Evolutionary conservation across 1,140 invertebrate genomes (phyloP), one percentile per base, ranked within the genome.

Genomic region (Berghia stephanieae): DNA sequence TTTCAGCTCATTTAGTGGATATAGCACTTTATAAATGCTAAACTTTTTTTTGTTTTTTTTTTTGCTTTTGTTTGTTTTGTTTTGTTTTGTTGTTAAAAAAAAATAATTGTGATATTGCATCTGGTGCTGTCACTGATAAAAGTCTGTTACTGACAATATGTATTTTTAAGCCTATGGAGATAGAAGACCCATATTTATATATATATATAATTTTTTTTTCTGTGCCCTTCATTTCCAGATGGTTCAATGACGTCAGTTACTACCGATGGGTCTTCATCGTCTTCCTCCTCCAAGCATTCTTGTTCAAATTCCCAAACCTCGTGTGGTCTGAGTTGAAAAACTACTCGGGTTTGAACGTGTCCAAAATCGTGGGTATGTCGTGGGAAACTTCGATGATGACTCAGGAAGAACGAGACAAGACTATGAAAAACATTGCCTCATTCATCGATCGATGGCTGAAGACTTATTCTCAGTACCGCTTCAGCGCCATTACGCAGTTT

Each of bases 221-320:
- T 27, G 10, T 68, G 5, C 10, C 43, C 6, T 68, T 68, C 43
- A 46, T n/a, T 75, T 40, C 5, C 42, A 75, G 73, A 34, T 75
- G 73, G 73, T 75, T 34, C 40, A 75, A 75, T 75, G 73, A 75
- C 42, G n/a, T 75, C 10, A 27, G 73, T 43, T 75, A 36, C 73
- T 90, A 91, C 83, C 90, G 91, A 82, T 91, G 90, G 90, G 90
- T 91, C 31, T 90, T 90, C 1, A 87, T 90, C 46, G 86, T 90
- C 60, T 82, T 90, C n/a, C 78, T 90, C 2, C 77, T 90, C 16
- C 87, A 89, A 82, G 89, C 89, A 1, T 81, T 88, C 21, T 81
- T 88, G 66, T 90, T 90, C 80, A 83, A 89, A 36, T 80, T 90
- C 38, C 89, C 89, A 10, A 82, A 85, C 49, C 77, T 86, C 52